Evolutionary conservation across 2,113 vertebrate species (phyloP), one percentile per base, ranked within the genome.

Genomic region (Melanerpes formicivorus): DNA sequence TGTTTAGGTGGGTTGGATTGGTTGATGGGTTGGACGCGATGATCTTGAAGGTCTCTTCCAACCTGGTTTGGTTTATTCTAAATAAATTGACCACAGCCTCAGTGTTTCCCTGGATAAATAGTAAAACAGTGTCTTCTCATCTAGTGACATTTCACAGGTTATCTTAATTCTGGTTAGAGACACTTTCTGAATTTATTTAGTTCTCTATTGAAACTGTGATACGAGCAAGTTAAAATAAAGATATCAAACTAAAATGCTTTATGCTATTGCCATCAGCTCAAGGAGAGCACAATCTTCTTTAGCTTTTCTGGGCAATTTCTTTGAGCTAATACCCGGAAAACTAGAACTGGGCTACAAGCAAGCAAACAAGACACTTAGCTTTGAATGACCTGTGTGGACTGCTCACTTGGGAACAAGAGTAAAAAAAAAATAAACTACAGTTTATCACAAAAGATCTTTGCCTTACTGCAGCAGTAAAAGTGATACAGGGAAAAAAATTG

Each of bases 371-470:
- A 59, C 37, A 40, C 73, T 95, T 94, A 85, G 73, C 69, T 95
- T 80, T 86, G 84, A 93, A 71, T 92, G 79, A 87, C 87, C 76
- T 84, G 40, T 34, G 34, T 58, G 80, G 82, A 91, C 84, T 85
- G 65, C 34, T 94, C 82, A 25, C 82, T 86, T 69, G 82, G 73
- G 85, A 95, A 50, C 26, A 94, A 82, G 82, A 93, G 80, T 58
- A 64, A 87, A 64, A 83, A 83, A 91, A 83, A 86, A 90, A 92
- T 73, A 87, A 84, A 74, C 82, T 73, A 46, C 58, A 87, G 48
- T 77, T 89, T 91, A 92, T 92, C 90, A 93, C 82, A 81, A 80
- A 93, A 92, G 84, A 95, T 88, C 70, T 91, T 88, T 93, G 54
- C 74, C 88, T 91, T 87, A 71, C 92, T 81, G 71, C 84, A 64